Percentiles rank a stretch among this genome's conserved stretches.
Evolutionary conservation across 1,140 invertebrate species (phyloP).

Genomic region (Aphelenchoides avenae): DNA sequence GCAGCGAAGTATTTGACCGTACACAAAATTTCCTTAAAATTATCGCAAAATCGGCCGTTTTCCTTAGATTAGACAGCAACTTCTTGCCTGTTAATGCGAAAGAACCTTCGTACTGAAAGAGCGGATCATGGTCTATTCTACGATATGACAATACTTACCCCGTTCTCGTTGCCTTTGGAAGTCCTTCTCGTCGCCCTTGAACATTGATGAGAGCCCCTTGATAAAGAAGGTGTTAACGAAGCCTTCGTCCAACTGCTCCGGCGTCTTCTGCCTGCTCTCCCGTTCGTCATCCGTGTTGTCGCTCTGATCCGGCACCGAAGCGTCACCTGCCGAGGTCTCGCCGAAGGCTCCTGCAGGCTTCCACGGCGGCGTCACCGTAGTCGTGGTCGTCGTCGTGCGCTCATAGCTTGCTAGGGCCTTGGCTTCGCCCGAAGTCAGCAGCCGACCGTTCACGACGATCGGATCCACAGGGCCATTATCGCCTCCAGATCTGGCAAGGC

Average conservation of each 20-base stretch:
- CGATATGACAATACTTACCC: not conserved
- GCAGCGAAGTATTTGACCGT: not conserved
- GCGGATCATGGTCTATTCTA: not conserved
- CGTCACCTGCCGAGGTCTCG: slow-evolving; percentile 2
- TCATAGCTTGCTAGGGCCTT: slow-evolving; percentile 8
- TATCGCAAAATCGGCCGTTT: not conserved
- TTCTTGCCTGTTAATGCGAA: not conserved
- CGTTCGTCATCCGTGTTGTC: slow-evolving; percentile 7
- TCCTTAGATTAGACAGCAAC: not conserved
- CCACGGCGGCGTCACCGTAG: slow-evolving; percentile 19
- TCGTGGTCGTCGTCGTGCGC: slow-evolving; percentile 22
- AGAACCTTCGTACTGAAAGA: not conserved
- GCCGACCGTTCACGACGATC: slow-evolving; percentile 25
- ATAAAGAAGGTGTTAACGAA: slow-evolving; percentile 34
- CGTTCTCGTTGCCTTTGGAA: slow-evolving; percentile 7
- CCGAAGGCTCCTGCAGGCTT: slow-evolving; percentile 15
- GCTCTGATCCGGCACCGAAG: slow-evolving; percentile 12
- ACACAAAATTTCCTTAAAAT: not conserved
- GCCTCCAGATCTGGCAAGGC: too few relatives aligned
- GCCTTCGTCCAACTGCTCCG: slow-evolving; percentile 15
- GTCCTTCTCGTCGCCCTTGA: slow-evolving; percentile 7
- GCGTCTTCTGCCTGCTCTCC: not conserved
- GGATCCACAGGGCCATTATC: slow-evolving; percentile 11
- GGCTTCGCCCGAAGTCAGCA: slow-evolving; percentile 20
- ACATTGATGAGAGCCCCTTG: slow-evolving; percentile 11